These are phyloP conservation scores for Megalopta genalis DNA, from an alignment of 1,140 invertebrate genomes.

Conservation along the genomic window DNA sequence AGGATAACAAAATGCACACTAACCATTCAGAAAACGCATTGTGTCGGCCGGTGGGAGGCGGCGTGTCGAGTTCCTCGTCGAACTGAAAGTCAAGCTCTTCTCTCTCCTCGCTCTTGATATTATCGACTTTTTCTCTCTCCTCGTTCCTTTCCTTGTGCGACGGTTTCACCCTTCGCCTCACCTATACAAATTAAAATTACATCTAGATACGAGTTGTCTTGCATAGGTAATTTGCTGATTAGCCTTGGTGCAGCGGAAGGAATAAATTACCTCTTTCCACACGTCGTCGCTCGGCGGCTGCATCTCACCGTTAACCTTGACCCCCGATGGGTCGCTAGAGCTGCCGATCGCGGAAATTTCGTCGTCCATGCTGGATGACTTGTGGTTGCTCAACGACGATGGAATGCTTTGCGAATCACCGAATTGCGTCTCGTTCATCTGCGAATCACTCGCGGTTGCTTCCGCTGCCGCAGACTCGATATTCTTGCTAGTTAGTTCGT, in stretches of 20 bases:
- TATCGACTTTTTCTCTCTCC: constrained; percentile 73
- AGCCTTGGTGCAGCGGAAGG: background rate
- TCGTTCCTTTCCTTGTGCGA: constrained; percentile 77
- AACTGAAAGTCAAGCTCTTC: constrained; percentile 98
- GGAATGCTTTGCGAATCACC: constrained; percentile 25
- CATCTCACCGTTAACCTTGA: constrained; percentile 44
- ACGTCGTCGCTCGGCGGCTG: constrained; percentile 70
- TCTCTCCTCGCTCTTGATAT: constrained; percentile 81
- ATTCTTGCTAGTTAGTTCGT: constrained; percentile 45
- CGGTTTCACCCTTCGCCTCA: constrained; percentile 80
- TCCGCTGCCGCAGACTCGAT: constrained; percentile 4
- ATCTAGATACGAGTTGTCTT: no score
- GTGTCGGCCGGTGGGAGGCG: constrained; percentile 85
- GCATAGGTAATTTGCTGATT: background rate
- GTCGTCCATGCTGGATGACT: background rate
- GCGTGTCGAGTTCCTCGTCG: constrained; percentile 94
- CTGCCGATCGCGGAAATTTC: background rate
- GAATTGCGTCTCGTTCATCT: constrained; percentile 33
- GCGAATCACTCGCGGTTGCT: constrained; percentile 9
- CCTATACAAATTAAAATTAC: constrained; percentile 61
- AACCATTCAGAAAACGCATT: constrained; percentile 91
- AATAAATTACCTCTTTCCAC: constrained; percentile 80
- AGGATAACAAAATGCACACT: constrained; percentile 29
- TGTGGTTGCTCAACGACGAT: background rate
- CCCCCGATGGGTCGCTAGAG: background rate